Evolutionary conservation across 2,888 invertebrate species (phyloP), one percentile per base, ranked within the genome.

Genomic region (Leptopilina syphax): DNA sequence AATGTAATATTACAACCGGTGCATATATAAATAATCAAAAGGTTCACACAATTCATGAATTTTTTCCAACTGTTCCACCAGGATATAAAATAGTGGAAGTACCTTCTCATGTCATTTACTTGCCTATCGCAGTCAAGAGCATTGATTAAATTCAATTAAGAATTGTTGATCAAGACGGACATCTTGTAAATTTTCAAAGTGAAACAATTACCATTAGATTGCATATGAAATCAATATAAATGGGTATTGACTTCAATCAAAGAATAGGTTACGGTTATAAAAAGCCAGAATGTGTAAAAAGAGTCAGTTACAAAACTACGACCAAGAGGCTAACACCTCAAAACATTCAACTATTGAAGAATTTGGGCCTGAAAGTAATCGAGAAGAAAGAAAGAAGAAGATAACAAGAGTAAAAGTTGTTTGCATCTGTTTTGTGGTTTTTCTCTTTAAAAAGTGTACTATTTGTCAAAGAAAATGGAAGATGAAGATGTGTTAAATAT

Each of bases 71-170:
- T n/a, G 18, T 60, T n/a, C 60, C 60, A 13, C 88, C 89, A 24
- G 90, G 91, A 9, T 91, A 87, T 88, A 88, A 89, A 85, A 77
- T 84, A 10, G 84, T 88, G 76, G 90, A 90, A 81, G 85, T 86
- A n/a, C 90, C 83, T 41, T 76, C 81, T 34, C 79, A 60, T 18
- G 60, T 60, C 13, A 60, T 60, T 60, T 60, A 60, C 60, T 60
- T 18, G 7, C 60, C 60, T 65, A 66, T 86, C 60, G 27, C 79
- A 18, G 80, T 79, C 10, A 47, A 79, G 65, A 54, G 68, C 57
- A 86, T 85, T 68, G 66, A 84, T 77, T 70, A 84, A 78, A 79
- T 86, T 8, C 83, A 85, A 47, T 9, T 86, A 6, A 81, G 81
- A 68, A 80, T 84, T 67, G 81, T 84, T 12, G 84, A 85, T 84